Evolutionary conservation across 2,113 vertebrate genomes (phyloP).

Genomic region (Suncus etruscus): DNA sequence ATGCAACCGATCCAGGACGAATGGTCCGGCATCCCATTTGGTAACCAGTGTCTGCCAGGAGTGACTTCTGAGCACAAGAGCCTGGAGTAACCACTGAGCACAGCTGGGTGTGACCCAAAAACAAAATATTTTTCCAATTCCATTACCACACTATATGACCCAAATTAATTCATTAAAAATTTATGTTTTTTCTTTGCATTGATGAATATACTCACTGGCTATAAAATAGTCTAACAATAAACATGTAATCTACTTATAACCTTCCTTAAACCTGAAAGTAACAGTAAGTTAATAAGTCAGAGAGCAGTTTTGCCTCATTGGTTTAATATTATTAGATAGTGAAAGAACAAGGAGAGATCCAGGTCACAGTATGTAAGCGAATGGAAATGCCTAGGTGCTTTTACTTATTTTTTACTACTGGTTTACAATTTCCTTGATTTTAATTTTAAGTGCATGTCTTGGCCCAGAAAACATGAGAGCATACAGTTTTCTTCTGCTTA

Average conservation of each 20-base stretch:
- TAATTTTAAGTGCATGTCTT: conserved; percentile 71
- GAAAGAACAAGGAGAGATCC: conserved; percentile 11
- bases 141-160: conserved; percentile 45
- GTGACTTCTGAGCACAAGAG: no score
- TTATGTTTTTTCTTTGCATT: conserved; percentile 29
- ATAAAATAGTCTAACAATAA: conserved; percentile 55
- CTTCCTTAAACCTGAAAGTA: conserved; percentile 61
- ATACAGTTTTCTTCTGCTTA: conserved; percentile 54
- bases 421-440: conserved; percentile 71
- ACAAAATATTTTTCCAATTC: neutral
- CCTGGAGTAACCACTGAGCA: no score
- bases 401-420: conserved; percentile 62
- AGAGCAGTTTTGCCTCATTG: conserved; percentile 4
- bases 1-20: no score
- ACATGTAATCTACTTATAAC: conserved; percentile 45
- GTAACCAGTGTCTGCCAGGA: no score
- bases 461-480: conserved; percentile 51
- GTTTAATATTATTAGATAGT: conserved; percentile 48
- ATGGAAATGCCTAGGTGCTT: conserved; percentile 45
- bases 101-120: no score
- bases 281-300: neutral
- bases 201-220: conserved; percentile 5
- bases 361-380: neutral
- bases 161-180: conserved; percentile 67
- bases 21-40: no score